A percentile compares a stretch with the other conserved stretches of the same genome.
Evolutionary conservation across 2,888 invertebrate genomes (phyloP).

Genomic region (Timandra comae): DNA sequence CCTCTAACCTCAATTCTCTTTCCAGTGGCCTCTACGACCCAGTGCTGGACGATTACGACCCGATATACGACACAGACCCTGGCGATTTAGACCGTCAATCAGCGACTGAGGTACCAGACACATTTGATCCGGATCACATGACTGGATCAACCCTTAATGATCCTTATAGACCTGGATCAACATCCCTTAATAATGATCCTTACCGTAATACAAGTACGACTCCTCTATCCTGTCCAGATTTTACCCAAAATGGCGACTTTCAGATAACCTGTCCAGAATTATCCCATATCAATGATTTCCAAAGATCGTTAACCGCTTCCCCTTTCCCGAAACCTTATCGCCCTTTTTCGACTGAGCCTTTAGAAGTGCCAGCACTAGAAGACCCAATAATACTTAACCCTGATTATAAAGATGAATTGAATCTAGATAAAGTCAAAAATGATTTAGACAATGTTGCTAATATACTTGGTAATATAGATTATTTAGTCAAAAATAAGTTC

Average conservation of each 20-base stretch:
- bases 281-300: too few species aligned
- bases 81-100: constrained; percentile 58
- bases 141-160: not conserved
- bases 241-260: too few species aligned
- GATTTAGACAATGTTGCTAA: constrained; percentile 16
- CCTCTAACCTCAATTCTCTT: too few species aligned
- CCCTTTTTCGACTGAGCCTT: constrained; percentile 55
- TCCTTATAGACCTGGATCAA: not conserved
- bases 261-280: too few species aligned
- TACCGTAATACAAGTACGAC: too few species aligned
- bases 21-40: constrained; percentile 67
- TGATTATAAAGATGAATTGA: constrained; percentile 46
- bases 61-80: constrained; percentile 54
- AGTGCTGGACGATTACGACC: constrained; percentile 59
- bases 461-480: too few species aligned
- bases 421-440: constrained; percentile 30
- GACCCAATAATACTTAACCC: constrained; percentile 59
- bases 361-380: constrained; percentile 50
- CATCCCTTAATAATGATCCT: too few species aligned
- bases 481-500: constrained; percentile 36
- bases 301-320: constrained; percentile 42
- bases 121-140: not conserved
- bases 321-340: constrained; percentile 48
- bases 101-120: constrained; percentile 53
- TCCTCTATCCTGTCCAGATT: constrained; percentile 1